Base-by-base conservation (phyloP, 2,888 invertebrate genomes). In the Eustalomyia histrio region DNA sequence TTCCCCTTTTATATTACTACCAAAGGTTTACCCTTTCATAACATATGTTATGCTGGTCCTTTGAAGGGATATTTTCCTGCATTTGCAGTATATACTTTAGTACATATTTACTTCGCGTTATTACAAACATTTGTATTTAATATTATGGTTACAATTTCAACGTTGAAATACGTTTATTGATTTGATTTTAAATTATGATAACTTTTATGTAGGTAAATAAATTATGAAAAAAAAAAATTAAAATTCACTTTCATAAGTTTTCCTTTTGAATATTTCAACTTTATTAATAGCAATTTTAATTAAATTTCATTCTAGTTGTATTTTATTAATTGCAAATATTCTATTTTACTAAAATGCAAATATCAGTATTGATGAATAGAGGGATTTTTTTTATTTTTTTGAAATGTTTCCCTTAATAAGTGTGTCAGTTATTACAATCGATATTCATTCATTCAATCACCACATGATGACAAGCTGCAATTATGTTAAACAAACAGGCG, bases 361-460 rank as follows among this genome's bases (percentile, higher is more conserved):
- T n/a, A n/a, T n/a, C n/a, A n/a, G n/a, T n/a, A n/a, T n/a, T n/a
- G n/a, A n/a, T n/a, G n/a, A n/a, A n/a, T n/a, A n/a, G n/a, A n/a
- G n/a, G n/a, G n/a, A n/a, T n/a, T n/a, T n/a, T n/a, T n/a, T n/a
- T n/a, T n/a, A n/a, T n/a, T n/a, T 68, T 47, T 74, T 74, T 78
- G 53, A 16, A n/a, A 74, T 71, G 57, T 61, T 81, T 24, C 53
- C 64, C 29, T 57, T 12, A 39, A 78, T 75, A 75, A 78, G 81
- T 81, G 67, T 81, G 78, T 78, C 78, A 81, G 63, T 71, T 67
- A 61, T 78, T n/a, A 47, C n/a, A 47, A 43, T 21, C 33, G 7
- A 29, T 64, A 61, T 67, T 68, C 60, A 47, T 78, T 65, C 50
- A 76, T 71, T 63, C 76, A 55, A 65, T 73, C 65, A 76, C 57